Base-by-base conservation (phyloP, 30 jellyfish, hydroid and myxozoan species). In the Cassiopea andromeda region DNA sequence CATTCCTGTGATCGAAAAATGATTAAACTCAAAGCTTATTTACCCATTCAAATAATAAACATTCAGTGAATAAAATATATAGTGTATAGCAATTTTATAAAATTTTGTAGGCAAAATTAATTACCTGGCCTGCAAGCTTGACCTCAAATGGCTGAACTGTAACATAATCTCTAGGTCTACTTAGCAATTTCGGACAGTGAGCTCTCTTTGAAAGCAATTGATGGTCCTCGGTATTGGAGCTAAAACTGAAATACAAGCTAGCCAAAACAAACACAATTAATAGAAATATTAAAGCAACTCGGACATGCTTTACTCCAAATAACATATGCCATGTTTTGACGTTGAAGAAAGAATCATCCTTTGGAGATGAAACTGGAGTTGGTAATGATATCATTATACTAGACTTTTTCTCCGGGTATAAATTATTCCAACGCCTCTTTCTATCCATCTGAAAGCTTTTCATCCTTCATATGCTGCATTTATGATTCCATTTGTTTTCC, bases 381-480 rank as follows among this genome's bases (percentile, higher is more conserved):
- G 93, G 87, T 43, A 86, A 59, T 3, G 93, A 86, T 15, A 86
- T 86, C 93, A 76, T 86, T 48, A 86, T 82, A 75, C 82, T 45
- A 46, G 87, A 73, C 75, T 85, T 85, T 60, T 85, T 74, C 78
- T 85, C 93, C 1, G 84, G 48, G 59, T 84, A 84, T 18, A 58
- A 59, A 67, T 54, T 84, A 60, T 76, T 68, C 85, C 92, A 45
- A n/a, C 93, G 83, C 86, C 84, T 85, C 77, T 85, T 85, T 60
- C 82, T 74, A 64, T 85, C 93, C 93, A 85, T 85, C 60, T 73
- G 68, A 82, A 69, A 47, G 8, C 61, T 58, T 17, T 78, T 46
- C 81, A 72, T 72, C 17, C 17, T 46, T 13, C 17, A 14, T 13
- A 64, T 4, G 73, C 6, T 64, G 19, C 73, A 13, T 64, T 64